Evolutionary conservation across 1,140 invertebrate genomes (phyloP), one percentile per base, ranked within the genome.

Genomic region (Nasonia longicornis): DNA sequence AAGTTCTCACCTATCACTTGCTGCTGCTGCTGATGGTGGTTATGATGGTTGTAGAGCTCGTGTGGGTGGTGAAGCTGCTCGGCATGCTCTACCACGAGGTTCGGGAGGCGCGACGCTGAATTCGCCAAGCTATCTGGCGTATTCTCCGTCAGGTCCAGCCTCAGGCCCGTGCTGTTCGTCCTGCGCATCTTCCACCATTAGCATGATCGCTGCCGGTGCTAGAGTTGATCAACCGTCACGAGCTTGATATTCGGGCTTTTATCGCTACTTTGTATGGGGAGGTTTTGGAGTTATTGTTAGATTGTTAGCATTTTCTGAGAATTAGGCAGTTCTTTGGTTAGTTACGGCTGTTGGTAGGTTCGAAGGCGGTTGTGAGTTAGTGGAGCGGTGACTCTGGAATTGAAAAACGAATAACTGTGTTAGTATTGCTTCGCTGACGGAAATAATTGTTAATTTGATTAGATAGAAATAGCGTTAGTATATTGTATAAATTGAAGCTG

Each of bases 31-130:
- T 79, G 83, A 79, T 82, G 83, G 45, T 26, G 31, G 52, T 77
- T 71, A 79, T 82, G 83, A 35, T 26, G 31, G 52, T 77, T 71
- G 11, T 38, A 45, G 4, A 38, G 71, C 7, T 69, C 31, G n/a
- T 38, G 42, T 1, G 20, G 14, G 12, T 48, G 29, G 31, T 66
- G 66, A 31, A 77, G 7, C n/a, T 67, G 88, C 77, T 89, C 87
- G 81, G 88, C 90, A 91, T 91, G 89, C 85, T 91, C 90, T 71
- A 91, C 86, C 78, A 91, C 86, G 77, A 91, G 83, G 80, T 90
- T 91, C 48, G 90, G 90, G 75, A 91, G 85, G 83, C 88, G 84
- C 11, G 87, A 87, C 6, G 35, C 20, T 2, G 71, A 63, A 12
- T n/a, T 76, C 52, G 87, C 86, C 83, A 87, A 88, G 86, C 88